Conservation (phyloP, 2,888 invertebrate species). For the Phaedon cochleariae region DNA sequence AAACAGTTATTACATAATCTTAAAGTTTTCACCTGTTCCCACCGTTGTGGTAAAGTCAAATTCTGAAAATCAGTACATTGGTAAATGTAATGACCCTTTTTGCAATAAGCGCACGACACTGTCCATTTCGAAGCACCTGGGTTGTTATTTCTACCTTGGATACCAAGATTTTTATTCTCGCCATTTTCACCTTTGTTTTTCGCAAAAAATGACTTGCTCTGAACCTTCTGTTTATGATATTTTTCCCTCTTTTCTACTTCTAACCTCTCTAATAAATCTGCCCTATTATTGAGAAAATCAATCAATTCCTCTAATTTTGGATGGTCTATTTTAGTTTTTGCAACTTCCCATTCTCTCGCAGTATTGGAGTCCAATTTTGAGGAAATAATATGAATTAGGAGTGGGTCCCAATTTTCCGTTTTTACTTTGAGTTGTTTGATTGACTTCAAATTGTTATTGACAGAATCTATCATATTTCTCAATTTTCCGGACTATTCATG, state of each 20-base stretch:
- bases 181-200: neutral
- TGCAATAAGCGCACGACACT: neutral
- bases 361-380: conserved; percentile 26
- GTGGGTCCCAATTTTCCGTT: conserved; percentile 23
- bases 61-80: too few relatives aligned
- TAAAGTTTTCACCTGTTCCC: too few relatives aligned
- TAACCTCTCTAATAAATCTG: conserved; percentile 26
- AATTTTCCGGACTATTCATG: conserved; percentile 8
- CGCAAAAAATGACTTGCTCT: neutral
- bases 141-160: too few relatives aligned
- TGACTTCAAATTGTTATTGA: conserved; percentile 8
- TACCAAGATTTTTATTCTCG: neutral
- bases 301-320: conserved; percentile 22
- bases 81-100: too few relatives aligned
- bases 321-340: conserved; percentile 8
- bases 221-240: neutral
- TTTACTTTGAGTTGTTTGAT: neutral
- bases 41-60: too few relatives aligned
- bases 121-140: too few relatives aligned
- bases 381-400: conserved; percentile 27
- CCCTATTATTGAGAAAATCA: conserved; percentile 25
- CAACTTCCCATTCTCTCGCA: conserved; percentile 26
- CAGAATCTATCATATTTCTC: neutral
- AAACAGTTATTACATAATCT: too few relatives aligned
- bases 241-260: conserved; percentile 5